phyloP scores from a whole-genome alignment of 2,797 vertebrate genomes.

The Muraenolepis orangiensis region DNA sequence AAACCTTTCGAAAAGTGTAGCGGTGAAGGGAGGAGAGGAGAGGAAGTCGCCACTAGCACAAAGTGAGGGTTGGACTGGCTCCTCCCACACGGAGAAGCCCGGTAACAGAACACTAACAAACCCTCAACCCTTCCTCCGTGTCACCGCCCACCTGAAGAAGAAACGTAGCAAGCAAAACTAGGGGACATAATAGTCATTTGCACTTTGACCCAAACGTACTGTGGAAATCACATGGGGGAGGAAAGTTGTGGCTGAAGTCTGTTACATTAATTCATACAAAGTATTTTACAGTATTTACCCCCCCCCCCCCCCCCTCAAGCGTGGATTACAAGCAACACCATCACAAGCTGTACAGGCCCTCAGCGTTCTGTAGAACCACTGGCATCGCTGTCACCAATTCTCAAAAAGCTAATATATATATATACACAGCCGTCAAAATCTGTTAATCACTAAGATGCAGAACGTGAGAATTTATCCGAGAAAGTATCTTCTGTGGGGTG shows the following conservation, averaged over 20 bases:
- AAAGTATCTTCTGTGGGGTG: constrained; percentile 28
- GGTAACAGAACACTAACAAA: constrained; percentile 15
- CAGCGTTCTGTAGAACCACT: constrained; percentile 53
- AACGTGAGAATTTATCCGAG: constrained; percentile 16
- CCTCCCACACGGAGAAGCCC: constrained; percentile 38
- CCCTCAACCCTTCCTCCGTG: constrained; percentile 41
- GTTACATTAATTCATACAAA: constrained; percentile 75
- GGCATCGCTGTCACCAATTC: constrained; percentile 61
- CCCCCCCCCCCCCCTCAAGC: constrained; percentile 39
- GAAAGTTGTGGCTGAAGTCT: constrained; percentile 56
- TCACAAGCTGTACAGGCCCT: constrained; percentile 72
- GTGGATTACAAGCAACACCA: constrained; percentile 74
- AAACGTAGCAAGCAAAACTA: constrained; percentile 24
- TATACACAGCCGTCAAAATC: constrained; percentile 75
- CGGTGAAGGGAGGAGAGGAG: too few species aligned
- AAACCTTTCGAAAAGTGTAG: too few species aligned
- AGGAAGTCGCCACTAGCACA: too few species aligned
- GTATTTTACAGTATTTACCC: constrained; percentile 72
- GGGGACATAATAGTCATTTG: constrained; percentile 55
- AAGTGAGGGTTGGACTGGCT: too few species aligned
- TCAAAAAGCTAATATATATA: constrained; percentile 53
- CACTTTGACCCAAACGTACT: constrained; percentile 19
- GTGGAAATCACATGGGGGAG: not conserved
- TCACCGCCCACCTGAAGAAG: constrained; percentile 35
- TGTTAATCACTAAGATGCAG: constrained; percentile 63